Evolutionary conservation across 2,797 vertebrate species (phyloP).

Genomic region (Spinus olivaceus): DNA sequence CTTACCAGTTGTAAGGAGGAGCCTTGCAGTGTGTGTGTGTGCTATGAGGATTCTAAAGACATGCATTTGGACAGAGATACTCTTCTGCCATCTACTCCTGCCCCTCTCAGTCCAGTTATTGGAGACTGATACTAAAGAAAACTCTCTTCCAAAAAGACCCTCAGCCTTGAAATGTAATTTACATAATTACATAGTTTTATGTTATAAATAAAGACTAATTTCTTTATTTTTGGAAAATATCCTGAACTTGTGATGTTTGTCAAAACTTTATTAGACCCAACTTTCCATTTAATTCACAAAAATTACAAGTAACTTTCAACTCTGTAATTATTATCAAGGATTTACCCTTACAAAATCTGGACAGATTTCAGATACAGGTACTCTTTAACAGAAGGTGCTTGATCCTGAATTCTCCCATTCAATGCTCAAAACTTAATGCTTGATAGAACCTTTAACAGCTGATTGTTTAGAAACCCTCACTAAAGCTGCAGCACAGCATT

Average conservation of each 20-base stretch:
- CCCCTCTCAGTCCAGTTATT: background rate
- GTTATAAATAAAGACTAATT: background rate
- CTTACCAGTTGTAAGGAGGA: background rate
- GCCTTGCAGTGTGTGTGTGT: background rate
- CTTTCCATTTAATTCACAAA: background rate
- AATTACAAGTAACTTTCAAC: background rate
- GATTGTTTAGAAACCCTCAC: background rate
- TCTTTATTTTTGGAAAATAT: background rate
- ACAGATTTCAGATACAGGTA: background rate
- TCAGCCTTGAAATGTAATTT: background rate
- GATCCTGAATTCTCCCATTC: background rate
- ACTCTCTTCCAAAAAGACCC: background rate
- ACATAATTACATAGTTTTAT: background rate
- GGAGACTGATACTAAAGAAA: background rate
- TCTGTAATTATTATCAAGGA: background rate
- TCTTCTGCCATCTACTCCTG: background rate
- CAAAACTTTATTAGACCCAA: background rate
- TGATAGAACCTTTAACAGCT: background rate
- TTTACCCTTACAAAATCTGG: background rate
- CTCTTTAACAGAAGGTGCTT: background rate
- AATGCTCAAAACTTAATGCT: background rate
- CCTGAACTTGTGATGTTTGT: background rate
- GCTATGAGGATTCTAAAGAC: background rate
- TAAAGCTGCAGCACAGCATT: background rate
- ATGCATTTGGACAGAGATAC: background rate